These are phyloP conservation scores for Mystacides longicornis DNA, from an alignment of 2,888 invertebrate genomes.

Conservation along the genomic window DNA sequence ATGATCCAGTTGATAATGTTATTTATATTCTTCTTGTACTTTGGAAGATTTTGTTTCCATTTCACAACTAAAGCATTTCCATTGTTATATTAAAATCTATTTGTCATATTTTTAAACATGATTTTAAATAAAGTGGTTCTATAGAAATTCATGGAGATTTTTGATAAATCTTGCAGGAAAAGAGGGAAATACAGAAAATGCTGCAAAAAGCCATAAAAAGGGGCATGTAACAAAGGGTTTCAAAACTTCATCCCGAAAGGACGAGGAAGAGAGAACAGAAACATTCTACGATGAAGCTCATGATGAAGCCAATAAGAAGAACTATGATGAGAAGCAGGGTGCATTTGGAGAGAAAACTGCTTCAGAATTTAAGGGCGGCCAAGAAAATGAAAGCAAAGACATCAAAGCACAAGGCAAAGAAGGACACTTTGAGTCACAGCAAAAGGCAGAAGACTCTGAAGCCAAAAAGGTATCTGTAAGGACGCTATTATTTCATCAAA, in stretches of 20 bases:
- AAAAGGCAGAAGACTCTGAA: conserved; percentile 51
- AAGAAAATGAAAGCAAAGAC: conserved; percentile 51
- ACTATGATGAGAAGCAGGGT: conserved; percentile 50
- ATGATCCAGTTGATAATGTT: too few relatives aligned
- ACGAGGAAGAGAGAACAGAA: conserved; percentile 58
- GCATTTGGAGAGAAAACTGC: conserved; percentile 51
- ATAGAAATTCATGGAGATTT: too few relatives aligned
- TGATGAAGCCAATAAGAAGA: conserved; percentile 53
- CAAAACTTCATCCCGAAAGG: conserved; percentile 58
- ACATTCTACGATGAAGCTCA: conserved; percentile 59
- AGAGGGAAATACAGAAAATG: conserved; percentile 49
- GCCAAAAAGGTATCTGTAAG: conserved; percentile 44
- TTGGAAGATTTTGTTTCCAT: too few relatives aligned
- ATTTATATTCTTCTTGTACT: too few relatives aligned
- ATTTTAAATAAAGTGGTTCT: too few relatives aligned
- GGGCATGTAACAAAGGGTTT: conserved; percentile 61
- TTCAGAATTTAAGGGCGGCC: conserved; percentile 52
- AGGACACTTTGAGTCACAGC: conserved; percentile 50
- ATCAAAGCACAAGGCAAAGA: conserved; percentile 51
- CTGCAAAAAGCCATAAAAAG: conserved; percentile 54
- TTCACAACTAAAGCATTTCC: too few relatives aligned
- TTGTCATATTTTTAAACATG: too few relatives aligned
- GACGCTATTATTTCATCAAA: not conserved
- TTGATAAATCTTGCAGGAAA: conserved; percentile 39
- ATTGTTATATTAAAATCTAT: too few relatives aligned